A percentile compares a stretch with the other conserved stretches of the same genome.
These are phyloP conservation scores for Fopius arisanus DNA, from an alignment of 1,140 invertebrate genomes.

Conservation along the genomic window DNA sequence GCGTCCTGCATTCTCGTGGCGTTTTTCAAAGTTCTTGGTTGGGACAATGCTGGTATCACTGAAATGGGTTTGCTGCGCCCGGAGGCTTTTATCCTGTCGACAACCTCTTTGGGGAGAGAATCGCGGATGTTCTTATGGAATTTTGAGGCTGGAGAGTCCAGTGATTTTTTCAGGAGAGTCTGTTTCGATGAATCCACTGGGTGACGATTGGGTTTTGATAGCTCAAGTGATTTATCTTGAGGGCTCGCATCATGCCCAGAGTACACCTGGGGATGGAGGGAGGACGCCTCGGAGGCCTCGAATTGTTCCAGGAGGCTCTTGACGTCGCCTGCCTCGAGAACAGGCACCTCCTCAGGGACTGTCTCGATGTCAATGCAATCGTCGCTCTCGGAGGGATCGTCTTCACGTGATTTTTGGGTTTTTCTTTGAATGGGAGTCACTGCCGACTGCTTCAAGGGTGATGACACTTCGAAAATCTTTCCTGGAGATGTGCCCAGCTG, in stretches of 20 bases:
- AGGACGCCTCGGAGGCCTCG: slow-evolving; percentile 61
- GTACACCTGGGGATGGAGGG: not conserved
- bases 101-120: slow-evolving; percentile 60
- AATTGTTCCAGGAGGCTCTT: slow-evolving; percentile 67
- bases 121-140: slow-evolving; percentile 56
- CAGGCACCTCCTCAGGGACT: slow-evolving; percentile 44
- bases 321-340: slow-evolving; percentile 65
- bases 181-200: slow-evolving; percentile 28
- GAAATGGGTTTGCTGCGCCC: slow-evolving; percentile 62
- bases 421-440: too few relatives aligned
- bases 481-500: too few relatives aligned
- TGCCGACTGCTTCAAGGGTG: not conserved
- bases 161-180: slow-evolving; percentile 36
- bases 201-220: not conserved
- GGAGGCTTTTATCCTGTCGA: slow-evolving; percentile 64
- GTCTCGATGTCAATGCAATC: slow-evolving; percentile 44
- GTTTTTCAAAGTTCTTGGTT: slow-evolving; percentile 44
- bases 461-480: not conserved
- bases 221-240: not conserved
- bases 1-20: slow-evolving; percentile 57
- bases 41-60: slow-evolving; percentile 61
- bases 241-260: not conserved
- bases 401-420: not conserved
- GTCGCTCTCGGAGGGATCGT: slow-evolving; percentile 31
- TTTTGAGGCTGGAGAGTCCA: slow-evolving; percentile 36